phyloP scores from a whole-genome alignment of 2,888 invertebrate species.

The Escarpia spicata region DNA sequence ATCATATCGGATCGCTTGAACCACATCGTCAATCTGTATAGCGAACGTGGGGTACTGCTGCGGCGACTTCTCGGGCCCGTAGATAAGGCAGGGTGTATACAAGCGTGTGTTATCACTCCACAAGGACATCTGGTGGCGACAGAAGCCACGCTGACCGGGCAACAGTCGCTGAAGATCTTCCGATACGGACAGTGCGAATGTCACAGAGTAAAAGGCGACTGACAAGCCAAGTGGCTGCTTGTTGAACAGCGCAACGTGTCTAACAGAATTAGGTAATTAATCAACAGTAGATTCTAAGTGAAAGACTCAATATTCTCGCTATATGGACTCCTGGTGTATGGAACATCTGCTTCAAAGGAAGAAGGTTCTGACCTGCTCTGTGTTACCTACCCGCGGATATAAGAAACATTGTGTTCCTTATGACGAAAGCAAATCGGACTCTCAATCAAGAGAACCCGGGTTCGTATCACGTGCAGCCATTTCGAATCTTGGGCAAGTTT shows the following conservation, averaged over 20 bases:
- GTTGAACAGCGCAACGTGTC: not conserved
- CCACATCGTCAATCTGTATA: constrained; percentile 56
- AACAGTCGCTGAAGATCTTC: constrained; percentile 59
- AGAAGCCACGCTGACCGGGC: constrained; percentile 54
- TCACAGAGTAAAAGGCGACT: constrained; percentile 45
- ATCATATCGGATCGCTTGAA: constrained; percentile 56
- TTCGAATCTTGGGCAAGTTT: too few species aligned
- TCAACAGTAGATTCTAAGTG: not conserved
- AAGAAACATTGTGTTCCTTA: too few species aligned
- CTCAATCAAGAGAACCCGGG: too few species aligned
- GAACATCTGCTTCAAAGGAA: too few species aligned
- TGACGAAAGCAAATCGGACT: too few species aligned
- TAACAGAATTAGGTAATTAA: not conserved
- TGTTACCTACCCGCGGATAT: too few species aligned
- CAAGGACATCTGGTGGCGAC: constrained; percentile 59
- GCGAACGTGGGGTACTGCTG: constrained; percentile 51
- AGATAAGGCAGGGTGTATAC: constrained; percentile 55
- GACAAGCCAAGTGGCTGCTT: not conserved
- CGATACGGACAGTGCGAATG: constrained; percentile 52
- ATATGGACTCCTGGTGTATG: too few species aligned
- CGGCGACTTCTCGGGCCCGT: constrained; percentile 51
- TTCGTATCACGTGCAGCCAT: too few species aligned
- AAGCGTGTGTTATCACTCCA: constrained; percentile 54
- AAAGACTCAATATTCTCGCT: too few species aligned
- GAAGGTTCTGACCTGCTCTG: too few species aligned